Base-by-base conservation (phyloP, 2,113 vertebrate genomes). In the Tupaia chinensis region DNA sequence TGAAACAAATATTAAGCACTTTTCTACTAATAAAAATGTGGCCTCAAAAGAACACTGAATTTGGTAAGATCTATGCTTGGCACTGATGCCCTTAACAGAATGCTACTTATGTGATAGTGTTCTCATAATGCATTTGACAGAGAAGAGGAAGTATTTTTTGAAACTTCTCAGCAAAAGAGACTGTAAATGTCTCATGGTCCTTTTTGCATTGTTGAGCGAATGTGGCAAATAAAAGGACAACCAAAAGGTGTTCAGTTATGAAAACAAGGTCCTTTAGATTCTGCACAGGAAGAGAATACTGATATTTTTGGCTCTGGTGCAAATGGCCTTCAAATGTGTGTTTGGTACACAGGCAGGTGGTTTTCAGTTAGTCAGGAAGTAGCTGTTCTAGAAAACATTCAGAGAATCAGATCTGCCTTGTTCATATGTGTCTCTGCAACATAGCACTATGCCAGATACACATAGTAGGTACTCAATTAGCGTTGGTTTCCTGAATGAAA, bases 21-120 rank as follows among this genome's bases (percentile, higher is more conserved):
- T 89, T 82, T 73, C 61, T 95, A 82, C 0, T 22, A 96, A 60
- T 83, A 70, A 97, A 92, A 96, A 92, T 20, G 1, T 27, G 23
- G 34, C 76, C 93, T 97, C 74, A 65, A 97, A 94, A 94, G 87
- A 70, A 68, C 34, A 86, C 22, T 72, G 0, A 4, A 19, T 96
- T 44, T 7, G 90, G 74, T 61, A 16, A 95, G 94, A 91, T 73
- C 11, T 32, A 11, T 53, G 87, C 81, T 92, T 97, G 89, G 60
- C 8, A 27, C 44, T 61, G 66, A 93, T 96, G 53, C 63, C 60
- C 58, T 93, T 93, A 82, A 68, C 60, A 94, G 88, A 80, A 82
- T 88, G 83, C 27, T 73, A 63, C 58, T 96, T 93, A 83, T 95
- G 34, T 93, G 86, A 95, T 87, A 85, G 54, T 86, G 69, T 34